Evolutionary conservation across 1,140 invertebrate genomes (phyloP).

Genomic region (Ladona fulva): DNA sequence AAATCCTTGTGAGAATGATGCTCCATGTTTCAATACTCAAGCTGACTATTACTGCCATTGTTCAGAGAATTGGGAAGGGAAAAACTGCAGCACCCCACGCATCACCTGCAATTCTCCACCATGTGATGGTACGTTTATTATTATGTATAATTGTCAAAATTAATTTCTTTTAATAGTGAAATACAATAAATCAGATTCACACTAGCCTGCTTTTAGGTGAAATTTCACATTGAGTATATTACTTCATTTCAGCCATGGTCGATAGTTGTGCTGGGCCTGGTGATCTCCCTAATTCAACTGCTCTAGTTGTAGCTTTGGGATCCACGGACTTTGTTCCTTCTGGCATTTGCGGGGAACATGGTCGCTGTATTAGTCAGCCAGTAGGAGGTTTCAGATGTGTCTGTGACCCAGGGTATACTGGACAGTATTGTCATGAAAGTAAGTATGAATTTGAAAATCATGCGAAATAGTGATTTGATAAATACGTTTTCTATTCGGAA

Average conservation of each 20-base stretch:
- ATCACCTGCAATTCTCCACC: constrained; percentile 32
- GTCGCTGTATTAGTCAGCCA: constrained; percentile 57
- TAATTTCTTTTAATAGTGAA: not conserved
- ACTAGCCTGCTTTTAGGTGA: too few species aligned
- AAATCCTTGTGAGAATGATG: constrained; percentile 69
- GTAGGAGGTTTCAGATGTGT: constrained; percentile 56
- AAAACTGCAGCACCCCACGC: constrained; percentile 67
- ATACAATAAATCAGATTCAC: too few species aligned
- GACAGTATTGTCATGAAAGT: constrained; percentile 65
- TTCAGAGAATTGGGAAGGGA: constrained; percentile 73
- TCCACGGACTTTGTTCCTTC: constrained; percentile 20
- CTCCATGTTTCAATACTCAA: constrained; percentile 73
- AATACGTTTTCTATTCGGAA: too few species aligned
- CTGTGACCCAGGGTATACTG: constrained; percentile 67
- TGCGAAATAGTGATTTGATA: too few species aligned
- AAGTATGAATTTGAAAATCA: constrained; percentile 30
- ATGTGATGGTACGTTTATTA: constrained; percentile 27
- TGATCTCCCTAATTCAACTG: constrained; percentile 17
- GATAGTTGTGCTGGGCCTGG: constrained; percentile 21
- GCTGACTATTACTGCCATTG: constrained; percentile 81
- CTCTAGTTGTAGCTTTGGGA: not conserved
- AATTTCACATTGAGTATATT: not conserved
- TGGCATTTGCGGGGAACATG: constrained; percentile 63
- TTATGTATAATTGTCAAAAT: not conserved
- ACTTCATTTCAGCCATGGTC: constrained; percentile 12